These are phyloP conservation scores for Ciconia stormi DNA, from an alignment of 2,113 vertebrate genomes.

Conservation along the genomic window DNA sequence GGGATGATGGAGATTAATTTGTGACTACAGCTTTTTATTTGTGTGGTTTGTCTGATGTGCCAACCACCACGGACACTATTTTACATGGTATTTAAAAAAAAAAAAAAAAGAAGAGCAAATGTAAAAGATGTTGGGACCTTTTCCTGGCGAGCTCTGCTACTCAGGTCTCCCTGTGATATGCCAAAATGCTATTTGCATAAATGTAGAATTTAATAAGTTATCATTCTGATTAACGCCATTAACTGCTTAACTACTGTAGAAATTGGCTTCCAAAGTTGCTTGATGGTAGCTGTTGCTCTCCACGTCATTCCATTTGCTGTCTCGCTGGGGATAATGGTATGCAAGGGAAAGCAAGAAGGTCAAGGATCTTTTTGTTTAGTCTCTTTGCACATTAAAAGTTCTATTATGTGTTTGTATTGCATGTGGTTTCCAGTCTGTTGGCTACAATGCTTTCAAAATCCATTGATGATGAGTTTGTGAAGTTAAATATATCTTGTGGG, in stretches of 20 bases:
- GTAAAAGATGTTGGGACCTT: neutral
- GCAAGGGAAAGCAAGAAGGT: constrained; percentile 71
- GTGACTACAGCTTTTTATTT: neutral
- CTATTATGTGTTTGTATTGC: constrained; percentile 65
- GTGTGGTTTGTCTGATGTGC: neutral
- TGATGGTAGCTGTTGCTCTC: constrained; percentile 22
- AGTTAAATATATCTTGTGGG: constrained; percentile 60
- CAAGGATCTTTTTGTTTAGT: constrained; percentile 65
- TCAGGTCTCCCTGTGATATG: neutral
- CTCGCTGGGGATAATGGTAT: constrained; percentile 59
- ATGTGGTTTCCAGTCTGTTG: constrained; percentile 54
- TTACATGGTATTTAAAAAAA: neutral
- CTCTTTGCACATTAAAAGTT: constrained; percentile 70
- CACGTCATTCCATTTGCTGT: constrained; percentile 38
- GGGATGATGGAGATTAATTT: neutral
- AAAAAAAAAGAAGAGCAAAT: neutral
- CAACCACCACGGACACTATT: accelerated
- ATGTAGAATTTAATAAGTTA: constrained; percentile 38
- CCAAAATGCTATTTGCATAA: constrained; percentile 44
- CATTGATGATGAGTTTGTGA: constrained; percentile 63
- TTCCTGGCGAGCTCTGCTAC: constrained; percentile 4
- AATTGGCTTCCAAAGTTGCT: constrained; percentile 50
- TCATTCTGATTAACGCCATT: constrained; percentile 52
- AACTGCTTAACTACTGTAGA: constrained; percentile 61
- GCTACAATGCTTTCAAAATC: constrained; percentile 40